A percentile compares a stretch with the other conserved stretches of the same genome.
phyloP scores from a whole-genome alignment of 2,888 invertebrate species.

The Microplitis manilae region DNA sequence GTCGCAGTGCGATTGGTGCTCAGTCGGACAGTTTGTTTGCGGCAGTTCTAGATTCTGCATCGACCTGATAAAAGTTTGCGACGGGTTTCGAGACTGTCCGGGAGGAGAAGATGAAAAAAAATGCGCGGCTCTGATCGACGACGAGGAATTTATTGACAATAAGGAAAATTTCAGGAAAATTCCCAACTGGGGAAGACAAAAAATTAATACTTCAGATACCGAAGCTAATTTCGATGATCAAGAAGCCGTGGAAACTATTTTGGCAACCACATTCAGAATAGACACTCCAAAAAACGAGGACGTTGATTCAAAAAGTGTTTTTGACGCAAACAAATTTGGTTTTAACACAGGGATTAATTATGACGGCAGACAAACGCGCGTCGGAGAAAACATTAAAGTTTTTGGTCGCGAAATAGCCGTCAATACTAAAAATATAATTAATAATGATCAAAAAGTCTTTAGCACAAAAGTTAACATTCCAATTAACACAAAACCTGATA shows the following conservation, averaged over 20 bases:
- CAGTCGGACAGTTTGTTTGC: conserved; percentile 81
- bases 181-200: background rate
- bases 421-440: conserved; percentile 47
- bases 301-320: background rate
- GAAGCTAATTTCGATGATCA: conserved; percentile 50
- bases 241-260: conserved; percentile 57
- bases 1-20: conserved; percentile 84
- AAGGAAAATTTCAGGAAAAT: background rate
- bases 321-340: background rate
- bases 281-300: conserved; percentile 46
- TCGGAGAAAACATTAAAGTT: conserved; percentile 44
- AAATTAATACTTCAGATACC: background rate
- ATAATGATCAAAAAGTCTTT: conserved; percentile 41
- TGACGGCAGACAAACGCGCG: background rate
- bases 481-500: conserved; percentile 32
- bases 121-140: conserved; percentile 74
- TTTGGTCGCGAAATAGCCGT: conserved; percentile 59
- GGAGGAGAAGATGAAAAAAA: conserved; percentile 84
- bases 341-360: background rate
- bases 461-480: conserved; percentile 48
- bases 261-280: conserved; percentile 56
- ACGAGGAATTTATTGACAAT: conserved; percentile 46
- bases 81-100: conserved; percentile 81
- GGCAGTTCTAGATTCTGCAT: conserved; percentile 82
- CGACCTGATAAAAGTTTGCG: conserved; percentile 78